Evolutionary conservation across 2,113 vertebrate genomes (phyloP), one percentile per base, ranked within the genome.

Genomic region (Rhinolophus ferrumequinum): DNA sequence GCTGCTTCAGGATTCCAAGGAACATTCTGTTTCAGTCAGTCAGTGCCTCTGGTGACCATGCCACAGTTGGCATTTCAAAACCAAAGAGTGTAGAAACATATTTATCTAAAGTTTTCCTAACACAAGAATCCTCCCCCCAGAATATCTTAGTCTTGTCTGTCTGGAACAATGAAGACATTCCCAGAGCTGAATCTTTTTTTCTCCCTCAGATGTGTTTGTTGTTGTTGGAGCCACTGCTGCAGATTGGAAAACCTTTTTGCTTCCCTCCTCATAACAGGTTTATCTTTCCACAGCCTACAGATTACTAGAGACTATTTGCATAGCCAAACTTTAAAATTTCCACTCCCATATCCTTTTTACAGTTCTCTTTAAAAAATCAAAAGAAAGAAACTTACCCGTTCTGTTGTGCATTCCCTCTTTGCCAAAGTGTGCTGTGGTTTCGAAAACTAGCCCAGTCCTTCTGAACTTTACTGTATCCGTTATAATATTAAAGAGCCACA

Each of bases 341-440:
- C 66, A 76, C 28, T 16, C 38, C 75, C 0, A 9, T 13, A 88
- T 90, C 4, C 28, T 93, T 90, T 88, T 84, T 85, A 76, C 13
- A 28, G 64, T 94, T 97, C 70, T 10, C 30, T 94, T 89, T 28
- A 47, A 73, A 81, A 93, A 88, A 62, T 93, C 76, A 97, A 98
- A 97, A 67, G 30, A 98, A 97, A 98, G 93, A 88, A 94, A 99
- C 99, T 99, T 97, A 99, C 98, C 98, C 73, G 33, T 96, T 93
- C 95, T 93, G 96, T 97, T 84, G 56, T 98, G 98, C 98, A 98
- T 97, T 91, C 94, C 97, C 92, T 93, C 60, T n/a, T 86, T 93
- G 96, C 91, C 72, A 92, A 95, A 97, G 95, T 70, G 95, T 95
- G 93, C 66, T 72, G 96, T 97, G 97, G 97, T 98, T 98, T 98